A percentile compares a stretch with the other conserved stretches of the same genome.
Evolutionary conservation across 2,113 vertebrate species (phyloP).

Genomic region (Pollachius pollachius): DNA sequence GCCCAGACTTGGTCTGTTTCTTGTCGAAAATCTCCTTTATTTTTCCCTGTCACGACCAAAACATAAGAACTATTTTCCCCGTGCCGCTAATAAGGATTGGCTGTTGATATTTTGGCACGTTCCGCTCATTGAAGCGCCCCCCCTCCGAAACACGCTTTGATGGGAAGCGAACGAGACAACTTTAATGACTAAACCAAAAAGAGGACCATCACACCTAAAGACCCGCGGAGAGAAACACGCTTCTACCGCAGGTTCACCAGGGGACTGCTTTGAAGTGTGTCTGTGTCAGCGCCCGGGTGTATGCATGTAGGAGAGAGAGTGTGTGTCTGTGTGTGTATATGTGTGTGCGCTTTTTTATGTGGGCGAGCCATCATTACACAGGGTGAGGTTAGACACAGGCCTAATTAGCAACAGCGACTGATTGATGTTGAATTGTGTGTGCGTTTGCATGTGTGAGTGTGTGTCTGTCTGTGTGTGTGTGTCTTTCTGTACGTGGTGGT

Average conservation of each 20-base stretch:
- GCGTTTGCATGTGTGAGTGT: slow-evolving; percentile 10
- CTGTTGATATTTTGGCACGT: slow-evolving; percentile 34
- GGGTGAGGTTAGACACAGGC: slow-evolving; percentile 38
- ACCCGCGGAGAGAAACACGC: slow-evolving; percentile 23
- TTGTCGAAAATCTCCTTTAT: too few species aligned
- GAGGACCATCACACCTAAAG: slow-evolving; percentile 62
- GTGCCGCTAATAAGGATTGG: too few species aligned
- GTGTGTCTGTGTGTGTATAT: not conserved
- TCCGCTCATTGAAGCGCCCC: slow-evolving; percentile 33
- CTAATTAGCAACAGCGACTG: slow-evolving; percentile 46
- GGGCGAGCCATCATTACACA: slow-evolving; percentile 37
- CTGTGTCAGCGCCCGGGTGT: not conserved
- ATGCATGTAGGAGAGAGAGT: not conserved
- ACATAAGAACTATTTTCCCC: not conserved
- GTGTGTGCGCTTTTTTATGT: slow-evolving; percentile 39
- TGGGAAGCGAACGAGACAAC: slow-evolving; percentile 62
- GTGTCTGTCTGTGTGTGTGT: not conserved
- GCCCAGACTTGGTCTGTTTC: slow-evolving; percentile 1
- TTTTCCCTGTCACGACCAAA: not conserved
- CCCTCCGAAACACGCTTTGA: slow-evolving; percentile 54
- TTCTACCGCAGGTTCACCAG: slow-evolving; percentile 7
- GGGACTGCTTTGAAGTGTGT: slow-evolving; percentile 42
- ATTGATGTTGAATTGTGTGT: slow-evolving; percentile 31
- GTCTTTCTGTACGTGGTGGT: not conserved
- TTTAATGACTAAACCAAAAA: slow-evolving; percentile 68